Evolutionary conservation across 2,113 vertebrate species (phyloP).

Genomic region (Grammomys dolichurus): DNA sequence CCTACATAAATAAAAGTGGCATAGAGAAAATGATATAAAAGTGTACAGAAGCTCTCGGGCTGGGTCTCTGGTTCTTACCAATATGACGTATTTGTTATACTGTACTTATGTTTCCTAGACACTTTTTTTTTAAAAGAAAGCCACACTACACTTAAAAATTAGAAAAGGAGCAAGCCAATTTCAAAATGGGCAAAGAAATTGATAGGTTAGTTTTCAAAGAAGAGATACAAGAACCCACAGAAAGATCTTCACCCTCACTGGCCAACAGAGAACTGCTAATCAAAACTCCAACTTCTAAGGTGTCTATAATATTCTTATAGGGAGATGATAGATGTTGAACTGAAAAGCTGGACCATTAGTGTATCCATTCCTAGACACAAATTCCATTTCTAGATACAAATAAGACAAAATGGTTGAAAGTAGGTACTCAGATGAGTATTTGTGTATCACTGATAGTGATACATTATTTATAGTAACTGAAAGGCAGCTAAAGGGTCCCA

Average conservation of each 20-base stretch:
- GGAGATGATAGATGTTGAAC: not conserved
- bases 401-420: not conserved
- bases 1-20: constrained; percentile 8
- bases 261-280: not conserved
- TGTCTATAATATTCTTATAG: not conserved
- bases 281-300: not conserved
- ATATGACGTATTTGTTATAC: not conserved
- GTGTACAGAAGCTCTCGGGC: not conserved
- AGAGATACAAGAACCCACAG: not conserved
- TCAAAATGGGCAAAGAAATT: not conserved
- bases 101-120: not conserved
- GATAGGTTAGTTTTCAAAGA: not conserved
- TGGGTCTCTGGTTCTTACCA: not conserved
- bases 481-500: not conserved
- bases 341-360: not conserved
- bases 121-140: not conserved
- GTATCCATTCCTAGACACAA: too few relatives aligned
- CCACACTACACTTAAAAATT: not conserved
- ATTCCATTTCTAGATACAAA: not conserved
- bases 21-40: not conserved
- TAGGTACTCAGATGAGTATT: not conserved
- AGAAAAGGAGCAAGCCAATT: not conserved
- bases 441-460: not conserved
- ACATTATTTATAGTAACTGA: not conserved
- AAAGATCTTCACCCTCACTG: not conserved